Percentiles rank a stretch among this genome's conserved stretches.
phyloP scores from a whole-genome alignment of 2,888 invertebrate genomes.

The Philereme vetulata region DNA sequence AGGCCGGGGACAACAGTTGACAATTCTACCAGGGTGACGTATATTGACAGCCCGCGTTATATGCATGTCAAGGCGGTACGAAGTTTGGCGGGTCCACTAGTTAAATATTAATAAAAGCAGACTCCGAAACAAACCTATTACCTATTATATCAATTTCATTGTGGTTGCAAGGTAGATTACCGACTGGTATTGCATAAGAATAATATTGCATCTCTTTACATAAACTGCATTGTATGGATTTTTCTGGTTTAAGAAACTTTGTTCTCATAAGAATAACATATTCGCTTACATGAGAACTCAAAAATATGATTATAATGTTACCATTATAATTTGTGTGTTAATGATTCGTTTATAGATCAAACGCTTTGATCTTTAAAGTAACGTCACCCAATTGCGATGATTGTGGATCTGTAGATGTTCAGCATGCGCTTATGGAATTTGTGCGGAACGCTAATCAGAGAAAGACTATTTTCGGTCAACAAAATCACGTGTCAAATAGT shows the following conservation, averaged over 20 bases:
- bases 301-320: not conserved
- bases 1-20: too few species aligned
- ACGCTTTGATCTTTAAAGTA: constrained; percentile 8
- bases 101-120: not conserved
- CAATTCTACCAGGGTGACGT: too few species aligned
- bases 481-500: too few species aligned
- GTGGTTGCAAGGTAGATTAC: constrained; percentile 22
- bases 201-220: not conserved
- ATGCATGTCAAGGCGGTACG: too few species aligned
- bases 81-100: too few species aligned
- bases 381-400: too few species aligned
- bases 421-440: too few species aligned
- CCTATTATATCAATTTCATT: constrained; percentile 10
- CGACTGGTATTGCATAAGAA: constrained; percentile 18
- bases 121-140: not conserved
- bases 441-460: too few species aligned
- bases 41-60: too few species aligned
- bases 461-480: too few species aligned
- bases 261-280: too few species aligned
- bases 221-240: not conserved
- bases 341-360: not conserved
- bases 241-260: not conserved
- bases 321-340: not conserved
- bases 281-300: not conserved
- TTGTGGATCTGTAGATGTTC: too few species aligned